A percentile compares a stretch with the other conserved stretches of the same genome.
Evolutionary conservation across 1,140 invertebrate genomes (phyloP).

Genomic region (Cecropterus lyciades): DNA sequence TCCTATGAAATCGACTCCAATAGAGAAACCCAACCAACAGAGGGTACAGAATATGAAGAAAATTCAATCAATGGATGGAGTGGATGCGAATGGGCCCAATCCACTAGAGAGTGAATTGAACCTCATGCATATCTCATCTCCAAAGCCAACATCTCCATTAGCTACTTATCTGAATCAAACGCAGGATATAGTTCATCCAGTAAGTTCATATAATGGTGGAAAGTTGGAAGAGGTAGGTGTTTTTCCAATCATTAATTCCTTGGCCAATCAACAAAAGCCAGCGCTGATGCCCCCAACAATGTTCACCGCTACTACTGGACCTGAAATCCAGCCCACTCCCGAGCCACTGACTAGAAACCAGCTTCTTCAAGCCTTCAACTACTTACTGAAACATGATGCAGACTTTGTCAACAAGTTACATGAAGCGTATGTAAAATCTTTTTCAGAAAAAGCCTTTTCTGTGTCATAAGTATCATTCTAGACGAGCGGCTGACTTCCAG

Average conservation of each 20-base stretch:
- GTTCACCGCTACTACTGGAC: constrained; percentile 85
- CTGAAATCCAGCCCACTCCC: constrained; percentile 70
- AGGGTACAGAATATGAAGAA: constrained; percentile 65
- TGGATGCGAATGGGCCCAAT: constrained; percentile 72
- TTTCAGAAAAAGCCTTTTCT: constrained; percentile 89
- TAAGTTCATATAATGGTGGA: constrained; percentile 76
- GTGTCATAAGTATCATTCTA: constrained; percentile 70
- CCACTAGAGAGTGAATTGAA: constrained; percentile 83
- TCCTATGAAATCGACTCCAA: constrained; percentile 77
- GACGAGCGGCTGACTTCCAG: constrained; percentile 48
- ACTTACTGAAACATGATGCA: constrained; percentile 93
- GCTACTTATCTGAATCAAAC: constrained; percentile 79
- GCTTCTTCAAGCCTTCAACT: constrained; percentile 93
- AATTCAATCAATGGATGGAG: constrained; percentile 54
- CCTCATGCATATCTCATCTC: constrained; percentile 82
- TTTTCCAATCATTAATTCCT: constrained; percentile 77
- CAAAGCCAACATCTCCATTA: constrained; percentile 80
- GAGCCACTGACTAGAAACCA: constrained; percentile 94
- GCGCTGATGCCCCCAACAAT: constrained; percentile 93
- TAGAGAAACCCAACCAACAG: constrained; percentile 70
- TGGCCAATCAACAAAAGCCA: constrained; percentile 86
- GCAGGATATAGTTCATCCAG: constrained; percentile 64
- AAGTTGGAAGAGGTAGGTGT: constrained; percentile 68
- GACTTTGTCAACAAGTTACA: constrained; percentile 95
- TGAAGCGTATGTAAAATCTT: constrained; percentile 95